Base-by-base conservation (phyloP, 2,888 invertebrate genomes). In the Parascotia fuliginaria region DNA sequence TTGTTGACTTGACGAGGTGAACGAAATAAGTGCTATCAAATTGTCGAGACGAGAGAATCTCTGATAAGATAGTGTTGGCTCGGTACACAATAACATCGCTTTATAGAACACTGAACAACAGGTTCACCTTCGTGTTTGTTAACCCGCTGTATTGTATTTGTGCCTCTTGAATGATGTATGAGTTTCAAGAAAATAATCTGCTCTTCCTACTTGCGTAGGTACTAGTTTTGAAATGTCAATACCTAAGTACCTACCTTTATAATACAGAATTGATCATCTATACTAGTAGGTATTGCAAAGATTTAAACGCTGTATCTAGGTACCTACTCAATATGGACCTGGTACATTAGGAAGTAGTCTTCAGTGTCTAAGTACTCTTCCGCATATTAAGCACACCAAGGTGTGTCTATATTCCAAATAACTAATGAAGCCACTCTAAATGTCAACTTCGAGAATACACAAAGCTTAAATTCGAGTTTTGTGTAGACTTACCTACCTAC, bases 31-130 rank as follows among this genome's bases (percentile, higher is more conserved):
- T 44, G 27, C 34, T 66, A 65, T 66, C 42, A 53, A 38, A 38
- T 32, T 43, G 68, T 49, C 38, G 59, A 55, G 43, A 49, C 68
- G 36, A 52, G 64, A 54, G 45, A 49, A 49, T 45, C 36, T 44
- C 11, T 52, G 72, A 71, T 73, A 70, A 72, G 74, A 69, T 72
- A 60, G 40, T 38, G 51, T 34, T 33, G 34, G 31, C 13, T 12
- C 12, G 19, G 43, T 42, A 65, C 52, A 65, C 66, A 69, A 42
- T 41, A 41, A 42, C 37, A 31, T 34, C 14, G 29, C 9, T 43
- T 39, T 41, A 33, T 36, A 38, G 36, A 39, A 22, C 27, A 24
- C 22, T 39, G 42, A 43, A 12, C 19, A 33, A 27, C 42, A 29
- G 42, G 43, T 53, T 53, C 43, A 50, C 15, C 33, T 42, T 27